Conservation (phyloP, 2,888 invertebrate species). For the Xestia c-nigrum region DNA sequence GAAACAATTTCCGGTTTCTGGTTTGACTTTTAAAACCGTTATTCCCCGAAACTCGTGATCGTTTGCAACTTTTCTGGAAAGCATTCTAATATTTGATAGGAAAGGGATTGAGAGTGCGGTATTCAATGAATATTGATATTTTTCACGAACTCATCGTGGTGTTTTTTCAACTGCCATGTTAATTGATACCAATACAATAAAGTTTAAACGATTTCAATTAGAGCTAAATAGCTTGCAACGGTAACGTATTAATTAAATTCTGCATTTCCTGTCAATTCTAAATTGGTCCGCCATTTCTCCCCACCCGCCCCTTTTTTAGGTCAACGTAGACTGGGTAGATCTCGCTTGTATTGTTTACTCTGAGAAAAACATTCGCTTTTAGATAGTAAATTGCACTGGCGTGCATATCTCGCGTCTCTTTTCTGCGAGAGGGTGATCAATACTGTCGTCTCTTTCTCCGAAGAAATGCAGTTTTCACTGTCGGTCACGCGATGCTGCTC, state of each 20-base stretch:
- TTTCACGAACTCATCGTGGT: conserved; percentile 33
- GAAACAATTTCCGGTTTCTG: conserved; percentile 41
- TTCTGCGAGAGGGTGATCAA: conserved; percentile 38
- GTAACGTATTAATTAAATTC: conserved; percentile 42
- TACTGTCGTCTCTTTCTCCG: conserved; percentile 67
- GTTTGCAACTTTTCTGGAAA: conserved; percentile 16
- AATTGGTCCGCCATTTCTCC: conserved; percentile 33
- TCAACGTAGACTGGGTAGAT: conserved; percentile 59
- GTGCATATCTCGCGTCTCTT: conserved; percentile 64
- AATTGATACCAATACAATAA: neutral
- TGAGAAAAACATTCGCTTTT: conserved; percentile 73
- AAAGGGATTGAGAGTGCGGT: neutral
- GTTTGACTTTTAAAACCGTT: conserved; percentile 1
- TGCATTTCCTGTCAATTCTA: conserved; percentile 47
- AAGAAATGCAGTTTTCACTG: conserved; percentile 83
- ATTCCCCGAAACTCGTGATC: conserved; percentile 18
- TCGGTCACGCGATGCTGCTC: conserved; percentile 74
- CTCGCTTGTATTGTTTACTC: conserved; percentile 63
- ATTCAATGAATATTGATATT: conserved; percentile 26
- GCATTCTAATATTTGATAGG: conserved; percentile 18
- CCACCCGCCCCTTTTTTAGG: conserved; percentile 53
- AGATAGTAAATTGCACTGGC: conserved; percentile 67
- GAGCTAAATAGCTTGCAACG: conserved; percentile 40
- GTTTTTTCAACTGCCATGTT: conserved; percentile 1
- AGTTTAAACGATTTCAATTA: conserved; percentile 32